Conservation (phyloP, 2,888 invertebrate species). For the Sabatieria punctata region DNA sequence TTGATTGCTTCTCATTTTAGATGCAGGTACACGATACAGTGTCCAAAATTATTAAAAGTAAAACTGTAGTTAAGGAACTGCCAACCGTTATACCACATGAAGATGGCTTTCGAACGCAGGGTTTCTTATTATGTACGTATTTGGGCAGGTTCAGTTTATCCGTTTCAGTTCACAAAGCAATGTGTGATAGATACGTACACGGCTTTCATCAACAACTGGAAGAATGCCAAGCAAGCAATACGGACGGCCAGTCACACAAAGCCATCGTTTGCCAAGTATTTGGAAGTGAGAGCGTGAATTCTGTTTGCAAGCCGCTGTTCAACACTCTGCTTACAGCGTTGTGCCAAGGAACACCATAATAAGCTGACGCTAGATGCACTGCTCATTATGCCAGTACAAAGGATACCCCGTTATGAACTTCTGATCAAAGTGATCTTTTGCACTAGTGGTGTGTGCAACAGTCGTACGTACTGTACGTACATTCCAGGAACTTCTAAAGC, state of each 20-base stretch:
- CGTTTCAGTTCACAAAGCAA: conserved; percentile 71
- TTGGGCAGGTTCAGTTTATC: too few species aligned
- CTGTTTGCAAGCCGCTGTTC: not conserved
- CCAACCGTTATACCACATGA: too few species aligned
- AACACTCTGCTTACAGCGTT: conserved; percentile 19
- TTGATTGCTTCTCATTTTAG: too few species aligned
- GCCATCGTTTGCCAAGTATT: conserved; percentile 77
- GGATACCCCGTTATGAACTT: conserved; percentile 86
- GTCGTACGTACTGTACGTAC: conserved; percentile 14
- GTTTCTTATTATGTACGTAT: too few species aligned
- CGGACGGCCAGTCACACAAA: conserved; percentile 69
- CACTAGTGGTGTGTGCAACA: not conserved
- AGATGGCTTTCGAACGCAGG: too few species aligned
- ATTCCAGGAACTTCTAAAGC: conserved; percentile 76
- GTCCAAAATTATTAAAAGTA: too few species aligned
- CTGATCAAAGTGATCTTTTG: conserved; percentile 46
- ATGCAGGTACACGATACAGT: too few species aligned
- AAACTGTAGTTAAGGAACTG: too few species aligned
- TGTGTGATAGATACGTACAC: conserved; percentile 83
- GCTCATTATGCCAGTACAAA: conserved; percentile 88
- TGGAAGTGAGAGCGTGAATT: conserved; percentile 48
- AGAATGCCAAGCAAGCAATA: conserved; percentile 77
- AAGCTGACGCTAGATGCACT: conserved; percentile 75
- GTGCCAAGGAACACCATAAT: conserved; percentile 73
- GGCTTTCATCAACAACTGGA: conserved; percentile 87